Base-by-base conservation (phyloP, 2,888 invertebrate species). In the Microlaimidae sp. region DNA sequence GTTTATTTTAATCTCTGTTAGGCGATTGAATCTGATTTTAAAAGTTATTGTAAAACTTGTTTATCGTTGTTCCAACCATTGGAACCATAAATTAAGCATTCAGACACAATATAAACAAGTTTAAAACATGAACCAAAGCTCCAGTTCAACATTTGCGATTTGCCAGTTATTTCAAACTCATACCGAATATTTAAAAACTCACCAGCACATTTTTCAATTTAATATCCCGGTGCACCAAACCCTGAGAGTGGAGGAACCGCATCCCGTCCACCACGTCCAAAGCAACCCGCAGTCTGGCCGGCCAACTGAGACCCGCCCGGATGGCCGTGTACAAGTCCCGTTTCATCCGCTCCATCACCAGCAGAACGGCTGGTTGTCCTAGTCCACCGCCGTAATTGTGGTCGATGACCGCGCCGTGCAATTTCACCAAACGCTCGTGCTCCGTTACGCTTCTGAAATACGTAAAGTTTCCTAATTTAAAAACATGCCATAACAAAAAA, bases 121-220 rank as follows among this genome's bases (percentile, higher is more conserved):
- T n/a, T n/a, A n/a, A n/a, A n/a, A n/a, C n/a, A n/a, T n/a, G n/a
- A n/a, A n/a, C n/a, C n/a, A n/a, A n/a, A n/a, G n/a, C n/a, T n/a
- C n/a, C n/a, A n/a, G n/a, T n/a, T n/a, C n/a, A n/a, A n/a, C n/a
- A n/a, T n/a, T n/a, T n/a, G n/a, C n/a, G n/a, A n/a, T n/a, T n/a
- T n/a, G n/a, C n/a, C n/a, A n/a, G n/a, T n/a, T n/a, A n/a, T n/a
- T n/a, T n/a, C n/a, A n/a, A n/a, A n/a, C n/a, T n/a, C n/a, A n/a
- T n/a, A n/a, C n/a, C n/a, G n/a, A n/a, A n/a, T n/a, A n/a, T n/a
- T n/a, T n/a, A n/a, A n/a, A n/a, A n/a, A n/a, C 17, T 71, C 72
- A 80, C 79, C 70, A 88, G 73, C 24, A 88, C 86, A 73, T 88
- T 87, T 74, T 87, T 87, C 63, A 87, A 75, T 72, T 88, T 88